Evolutionary conservation across 2,113 vertebrate genomes (phyloP), one percentile per base, ranked within the genome.

Genomic region (Tupaia tana): DNA sequence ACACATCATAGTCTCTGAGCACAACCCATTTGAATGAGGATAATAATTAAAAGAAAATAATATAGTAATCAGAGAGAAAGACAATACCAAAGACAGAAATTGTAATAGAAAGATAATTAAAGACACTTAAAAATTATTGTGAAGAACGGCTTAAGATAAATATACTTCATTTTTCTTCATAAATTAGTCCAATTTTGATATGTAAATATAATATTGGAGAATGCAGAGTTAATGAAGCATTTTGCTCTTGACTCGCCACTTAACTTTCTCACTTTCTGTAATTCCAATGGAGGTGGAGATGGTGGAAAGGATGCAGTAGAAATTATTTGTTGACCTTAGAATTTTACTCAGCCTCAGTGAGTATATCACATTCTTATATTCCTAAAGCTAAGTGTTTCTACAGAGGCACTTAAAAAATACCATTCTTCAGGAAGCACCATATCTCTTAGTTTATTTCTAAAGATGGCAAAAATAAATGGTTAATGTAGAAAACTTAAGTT

Each of bases 401-500:
- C 88, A 87, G 63, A 87, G 86, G 77, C 11, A 24, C 20, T 6
- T 22, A 73, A 66, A 82, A 27, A 86, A 81, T 9, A 52, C 10
- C 20, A 75, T 93, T 87, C 12, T 74, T 1, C 16, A 86, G 52
- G 18, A 3, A 64, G n/a, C 34, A 31, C 7, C 3, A 27, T 58
- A 5, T 31, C 25, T 67, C 7, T 88, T 71, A 29, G 59, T 61
- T 29, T 59, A 11, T 34, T 82, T 63, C 18, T 64, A 67, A 69
- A 73, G 4, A n/a, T 59, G 13, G 64, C 52, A 90, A 80, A 89
- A 84, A 52, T 14, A 27, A 71, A 75, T 52, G 52, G 63, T 59
- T 4, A 91, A 9, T 24, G 80, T 73, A 90, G 73, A 31, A 88
- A 90, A 96, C 59, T 90, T 25, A 81, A 88, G 31, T 54, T 93